These are phyloP conservation scores for Lindbergichthys nudifrons DNA, from an alignment of 2,797 vertebrate genomes.

Conservation along the genomic window DNA sequence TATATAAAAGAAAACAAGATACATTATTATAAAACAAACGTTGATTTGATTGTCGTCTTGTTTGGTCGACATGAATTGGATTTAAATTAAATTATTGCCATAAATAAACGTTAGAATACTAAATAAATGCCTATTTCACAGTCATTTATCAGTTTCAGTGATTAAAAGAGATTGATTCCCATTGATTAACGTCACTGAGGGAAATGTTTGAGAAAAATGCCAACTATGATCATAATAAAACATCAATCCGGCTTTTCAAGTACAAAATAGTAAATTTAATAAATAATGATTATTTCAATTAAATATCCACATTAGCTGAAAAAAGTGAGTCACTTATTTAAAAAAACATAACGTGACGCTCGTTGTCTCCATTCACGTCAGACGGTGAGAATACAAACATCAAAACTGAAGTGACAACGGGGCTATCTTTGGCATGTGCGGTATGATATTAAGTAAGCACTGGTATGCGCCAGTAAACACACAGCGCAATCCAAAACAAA, in stretches of 20 bases:
- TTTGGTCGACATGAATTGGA: neutral
- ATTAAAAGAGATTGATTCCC: constrained; percentile 20
- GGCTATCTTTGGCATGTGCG: constrained; percentile 72
- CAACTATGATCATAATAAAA: constrained; percentile 23
- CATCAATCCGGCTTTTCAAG: constrained; percentile 4
- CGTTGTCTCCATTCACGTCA: constrained; percentile 29
- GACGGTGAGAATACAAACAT: constrained; percentile 50
- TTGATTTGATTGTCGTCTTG: neutral
- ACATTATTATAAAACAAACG: neutral
- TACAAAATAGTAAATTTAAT: neutral
- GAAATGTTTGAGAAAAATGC: neutral
- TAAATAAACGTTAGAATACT: no score
- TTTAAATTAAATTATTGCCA: neutral
- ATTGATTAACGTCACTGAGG: constrained; percentile 7
- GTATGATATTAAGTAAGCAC: constrained; percentile 78
- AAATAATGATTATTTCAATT: neutral
- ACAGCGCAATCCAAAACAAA: constrained; percentile 80
- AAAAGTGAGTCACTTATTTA: neutral
- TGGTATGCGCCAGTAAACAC: constrained; percentile 78
- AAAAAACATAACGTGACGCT: neutral
- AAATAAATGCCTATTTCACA: neutral
- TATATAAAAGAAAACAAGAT: neutral
- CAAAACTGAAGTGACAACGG: constrained; percentile 64
- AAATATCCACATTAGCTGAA: neutral
- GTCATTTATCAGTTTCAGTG: constrained; percentile 5